These are phyloP conservation scores for Mesoligia furuncula DNA, from an alignment of 2,888 invertebrate species.

Conservation along the genomic window DNA sequence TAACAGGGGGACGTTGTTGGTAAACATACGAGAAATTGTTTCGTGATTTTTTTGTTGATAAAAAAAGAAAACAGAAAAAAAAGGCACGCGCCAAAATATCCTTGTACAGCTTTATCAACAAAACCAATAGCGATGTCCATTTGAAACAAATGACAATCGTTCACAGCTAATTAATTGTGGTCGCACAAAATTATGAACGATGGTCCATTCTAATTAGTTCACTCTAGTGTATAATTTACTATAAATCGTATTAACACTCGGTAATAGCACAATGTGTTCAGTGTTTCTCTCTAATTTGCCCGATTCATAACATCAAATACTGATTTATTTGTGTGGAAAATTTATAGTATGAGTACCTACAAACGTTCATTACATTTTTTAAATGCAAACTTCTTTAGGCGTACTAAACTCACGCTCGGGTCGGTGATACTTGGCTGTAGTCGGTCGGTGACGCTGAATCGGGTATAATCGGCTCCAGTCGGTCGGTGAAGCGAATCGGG, in stretches of 20 bases:
- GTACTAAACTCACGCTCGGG: background rate
- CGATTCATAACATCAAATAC: slow-evolving; percentile 1
- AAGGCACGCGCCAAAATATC: background rate
- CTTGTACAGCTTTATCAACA: background rate
- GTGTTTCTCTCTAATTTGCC: slow-evolving; percentile 4
- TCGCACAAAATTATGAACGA: slow-evolving; percentile 35
- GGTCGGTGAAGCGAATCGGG: background rate
- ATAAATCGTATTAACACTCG: slow-evolving; percentile 31
- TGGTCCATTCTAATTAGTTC: slow-evolving; percentile 33
- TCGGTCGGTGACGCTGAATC: background rate
- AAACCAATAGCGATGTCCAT: background rate
- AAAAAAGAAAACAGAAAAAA: background rate
- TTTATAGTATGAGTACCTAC: background rate
- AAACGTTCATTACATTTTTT: background rate
- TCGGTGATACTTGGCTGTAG: background rate
- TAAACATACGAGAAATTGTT: background rate
- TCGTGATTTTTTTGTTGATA: background rate
- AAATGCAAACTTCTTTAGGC: background rate
- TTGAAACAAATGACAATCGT: slow-evolving; percentile 23
- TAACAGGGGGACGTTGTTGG: background rate
- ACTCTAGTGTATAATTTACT: slow-evolving; percentile 17
- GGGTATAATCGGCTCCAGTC: too few relatives aligned
- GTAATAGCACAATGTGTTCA: slow-evolving; percentile 32
- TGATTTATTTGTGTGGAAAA: slow-evolving; percentile 24
- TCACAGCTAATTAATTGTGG: slow-evolving; percentile 32